Percentiles rank a stretch among this genome's conserved stretches.
Evolutionary conservation across 2,888 invertebrate species (phyloP).

Genomic region (Dolomedes plantarius): DNA sequence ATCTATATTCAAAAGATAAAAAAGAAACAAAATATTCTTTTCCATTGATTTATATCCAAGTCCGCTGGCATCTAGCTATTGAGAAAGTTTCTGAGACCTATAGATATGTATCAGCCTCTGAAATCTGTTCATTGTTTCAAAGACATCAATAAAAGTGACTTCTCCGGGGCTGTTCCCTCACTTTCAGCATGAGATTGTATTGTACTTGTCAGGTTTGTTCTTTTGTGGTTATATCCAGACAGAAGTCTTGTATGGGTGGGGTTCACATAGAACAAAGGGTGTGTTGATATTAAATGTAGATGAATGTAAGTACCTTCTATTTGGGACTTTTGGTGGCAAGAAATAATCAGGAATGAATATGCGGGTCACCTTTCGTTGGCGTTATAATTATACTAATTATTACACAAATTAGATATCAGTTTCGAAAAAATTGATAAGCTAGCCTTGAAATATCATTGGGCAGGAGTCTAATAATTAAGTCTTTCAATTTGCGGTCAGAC

Average conservation of each 20-base stretch:
- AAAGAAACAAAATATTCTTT: background rate
- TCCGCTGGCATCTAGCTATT: background rate
- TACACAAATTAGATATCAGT: too few relatives aligned
- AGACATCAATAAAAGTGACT: constrained; percentile 1
- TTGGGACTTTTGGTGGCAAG: background rate
- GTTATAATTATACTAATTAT: too few relatives aligned
- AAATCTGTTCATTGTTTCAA: background rate
- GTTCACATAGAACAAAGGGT: background rate
- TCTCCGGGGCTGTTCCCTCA: background rate
- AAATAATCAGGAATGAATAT: background rate
- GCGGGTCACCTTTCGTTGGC: too few relatives aligned
- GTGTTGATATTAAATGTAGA: background rate
- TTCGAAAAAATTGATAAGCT: too few relatives aligned
- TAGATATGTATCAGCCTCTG: background rate
- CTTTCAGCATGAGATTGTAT: background rate
- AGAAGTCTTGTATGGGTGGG: background rate
- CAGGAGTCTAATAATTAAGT: too few relatives aligned
- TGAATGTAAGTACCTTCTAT: background rate
- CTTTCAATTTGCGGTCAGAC: too few relatives aligned
- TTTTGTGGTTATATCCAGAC: background rate
- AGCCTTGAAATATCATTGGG: too few relatives aligned
- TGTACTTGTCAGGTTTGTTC: background rate
- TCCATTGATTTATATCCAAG: background rate
- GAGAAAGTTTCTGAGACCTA: background rate
- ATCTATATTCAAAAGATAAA: too few relatives aligned